Evolutionary conservation across 2,797 vertebrate species (phyloP).

Genomic region (Monodelphis domestica): DNA sequence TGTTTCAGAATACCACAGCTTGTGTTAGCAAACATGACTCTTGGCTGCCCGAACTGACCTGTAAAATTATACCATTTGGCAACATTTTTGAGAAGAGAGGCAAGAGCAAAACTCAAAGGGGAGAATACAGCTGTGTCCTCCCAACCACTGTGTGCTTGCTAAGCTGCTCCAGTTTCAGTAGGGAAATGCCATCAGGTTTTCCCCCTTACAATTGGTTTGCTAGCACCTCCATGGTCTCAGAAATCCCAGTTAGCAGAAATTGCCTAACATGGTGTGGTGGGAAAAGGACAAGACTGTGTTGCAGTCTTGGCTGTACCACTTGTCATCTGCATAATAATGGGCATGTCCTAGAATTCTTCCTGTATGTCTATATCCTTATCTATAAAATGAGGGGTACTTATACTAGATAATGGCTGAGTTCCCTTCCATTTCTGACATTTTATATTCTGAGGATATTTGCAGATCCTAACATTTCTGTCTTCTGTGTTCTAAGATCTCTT

Average conservation of each 20-base stretch:
- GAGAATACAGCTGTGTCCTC: constrained; percentile 71
- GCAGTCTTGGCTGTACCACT: neutral
- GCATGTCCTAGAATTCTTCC: neutral
- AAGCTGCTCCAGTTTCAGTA: neutral
- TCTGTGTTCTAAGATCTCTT: neutral
- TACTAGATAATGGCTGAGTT: neutral
- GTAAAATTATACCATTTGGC: constrained; percentile 76
- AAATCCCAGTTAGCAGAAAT: neutral
- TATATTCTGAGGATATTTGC: neutral
- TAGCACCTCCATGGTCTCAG: neutral
- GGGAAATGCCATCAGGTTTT: neutral
- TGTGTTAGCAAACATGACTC: constrained; percentile 63
- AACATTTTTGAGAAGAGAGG: constrained; percentile 68
- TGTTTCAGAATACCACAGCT: constrained; percentile 23
- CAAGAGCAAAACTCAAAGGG: constrained; percentile 59
- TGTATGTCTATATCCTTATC: neutral
- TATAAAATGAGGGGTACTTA: rapidly evolving
- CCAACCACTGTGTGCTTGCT: neutral
- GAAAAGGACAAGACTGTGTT: neutral
- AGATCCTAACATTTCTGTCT: neutral
- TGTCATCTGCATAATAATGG: neutral
- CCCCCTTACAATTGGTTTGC: neutral
- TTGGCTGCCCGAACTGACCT: constrained; percentile 69
- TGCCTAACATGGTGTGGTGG: neutral
- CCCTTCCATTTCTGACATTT: neutral